Evolutionary conservation across 2,113 vertebrate species (phyloP).

Genomic region (Asarcornis scutulata): DNA sequence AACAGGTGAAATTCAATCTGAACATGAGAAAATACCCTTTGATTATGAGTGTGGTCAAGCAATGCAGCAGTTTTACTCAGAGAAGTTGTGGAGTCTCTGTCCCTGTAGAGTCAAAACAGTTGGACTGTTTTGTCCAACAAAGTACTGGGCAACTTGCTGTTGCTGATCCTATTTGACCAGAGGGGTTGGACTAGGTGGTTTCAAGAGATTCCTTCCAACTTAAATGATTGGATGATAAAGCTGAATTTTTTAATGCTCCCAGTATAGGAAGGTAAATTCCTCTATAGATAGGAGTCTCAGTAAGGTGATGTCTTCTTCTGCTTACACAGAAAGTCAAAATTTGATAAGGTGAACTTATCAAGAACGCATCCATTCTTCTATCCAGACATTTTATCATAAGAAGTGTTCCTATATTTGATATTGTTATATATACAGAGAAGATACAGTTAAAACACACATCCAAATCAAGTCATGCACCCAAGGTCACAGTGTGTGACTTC

Average conservation of each 20-base stretch:
- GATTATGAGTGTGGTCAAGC: background rate
- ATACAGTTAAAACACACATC: background rate
- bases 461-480: background rate
- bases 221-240: background rate
- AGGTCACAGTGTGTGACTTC: accelerated
- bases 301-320: background rate
- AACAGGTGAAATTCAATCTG: background rate
- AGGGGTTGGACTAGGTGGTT: background rate
- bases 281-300: background rate
- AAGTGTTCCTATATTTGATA: background rate
- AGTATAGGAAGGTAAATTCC: no score
- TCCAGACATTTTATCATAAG: background rate
- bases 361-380: background rate
- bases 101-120: background rate
- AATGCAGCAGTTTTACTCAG: background rate
- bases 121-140: background rate
- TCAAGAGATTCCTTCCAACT: background rate
- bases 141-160: background rate
- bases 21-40: background rate
- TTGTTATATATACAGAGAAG: background rate
- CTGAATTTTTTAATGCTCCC: background rate
- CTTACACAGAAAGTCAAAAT: background rate
- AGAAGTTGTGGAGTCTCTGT: background rate
- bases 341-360: background rate
- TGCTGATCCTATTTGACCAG: background rate